Evolutionary conservation across 2,888 invertebrate species (phyloP).

Genomic region (Drymonia ruficornis): DNA sequence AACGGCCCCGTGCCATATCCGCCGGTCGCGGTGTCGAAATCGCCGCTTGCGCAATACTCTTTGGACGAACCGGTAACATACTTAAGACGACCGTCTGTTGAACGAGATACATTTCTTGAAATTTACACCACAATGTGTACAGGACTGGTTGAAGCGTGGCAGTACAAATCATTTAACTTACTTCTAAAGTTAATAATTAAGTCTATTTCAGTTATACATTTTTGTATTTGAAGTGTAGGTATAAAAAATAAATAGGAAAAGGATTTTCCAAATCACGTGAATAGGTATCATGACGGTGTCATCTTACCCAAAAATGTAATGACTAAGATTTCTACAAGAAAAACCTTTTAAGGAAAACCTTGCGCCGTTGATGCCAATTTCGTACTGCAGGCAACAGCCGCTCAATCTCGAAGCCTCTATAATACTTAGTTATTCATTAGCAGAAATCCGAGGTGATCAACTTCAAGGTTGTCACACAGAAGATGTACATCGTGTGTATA

Average conservation of each 20-base stretch:
- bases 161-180: too few species aligned
- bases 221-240: not conserved
- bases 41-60: conserved; percentile 71
- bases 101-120: conserved; percentile 49
- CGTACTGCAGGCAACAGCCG: conserved; percentile 12
- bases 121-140: conserved; percentile 32
- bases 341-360: conserved; percentile 26
- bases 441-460: conserved; percentile 36
- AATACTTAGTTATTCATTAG: conserved; percentile 38
- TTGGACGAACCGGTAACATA: conserved; percentile 68
- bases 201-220: not conserved
- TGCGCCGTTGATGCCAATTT: conserved; percentile 14
- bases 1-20: conserved; percentile 82
- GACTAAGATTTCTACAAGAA: conserved; percentile 13
- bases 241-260: too few species aligned
- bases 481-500: not conserved
- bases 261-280: too few species aligned
- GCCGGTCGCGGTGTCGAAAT: conserved; percentile 71
- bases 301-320: not conserved
- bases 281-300: not conserved
- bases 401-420: conserved; percentile 7
- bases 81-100: conserved; percentile 50
- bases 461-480: conserved; percentile 49
- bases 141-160: conserved; percentile 15
- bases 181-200: not conserved